Conservation (phyloP, 92 coral and sea anemone genomes). For the Heliopora coerulea region DNA sequence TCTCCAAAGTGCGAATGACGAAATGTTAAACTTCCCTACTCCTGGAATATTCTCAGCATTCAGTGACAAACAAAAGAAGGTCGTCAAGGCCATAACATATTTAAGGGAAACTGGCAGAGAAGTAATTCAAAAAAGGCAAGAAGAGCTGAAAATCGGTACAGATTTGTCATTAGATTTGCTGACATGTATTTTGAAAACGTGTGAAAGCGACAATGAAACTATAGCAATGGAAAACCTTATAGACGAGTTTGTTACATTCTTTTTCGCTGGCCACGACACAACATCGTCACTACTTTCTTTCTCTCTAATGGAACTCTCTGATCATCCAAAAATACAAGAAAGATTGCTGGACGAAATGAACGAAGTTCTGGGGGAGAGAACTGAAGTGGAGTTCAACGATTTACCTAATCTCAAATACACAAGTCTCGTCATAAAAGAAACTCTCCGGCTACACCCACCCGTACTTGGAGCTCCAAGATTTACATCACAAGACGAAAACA, state of each 20-base stretch:
- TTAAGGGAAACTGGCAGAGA: conserved; percentile 77
- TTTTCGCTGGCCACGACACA: conserved; percentile 73
- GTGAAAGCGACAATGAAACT: conserved; percentile 39
- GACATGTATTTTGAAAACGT: conserved; percentile 52
- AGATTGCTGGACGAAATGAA: conserved; percentile 66
- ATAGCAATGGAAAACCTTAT: conserved; percentile 62
- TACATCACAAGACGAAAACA: conserved; percentile 46
- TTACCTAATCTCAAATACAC: conserved; percentile 52
- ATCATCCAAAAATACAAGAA: conserved; percentile 61
- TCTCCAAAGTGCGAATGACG: conserved; percentile 54
- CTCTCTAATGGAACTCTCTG: conserved; percentile 53
- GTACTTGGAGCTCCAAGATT: conserved; percentile 53
- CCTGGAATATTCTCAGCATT: conserved; percentile 51
- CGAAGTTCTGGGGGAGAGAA: conserved; percentile 49
- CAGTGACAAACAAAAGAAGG: conserved; percentile 64
- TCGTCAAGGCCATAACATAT: conserved; percentile 69
- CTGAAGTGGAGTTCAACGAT: conserved; percentile 53
- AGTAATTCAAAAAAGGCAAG: conserved; percentile 63
- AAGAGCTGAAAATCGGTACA: conserved; percentile 49
- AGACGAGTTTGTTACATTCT: conserved; percentile 76
- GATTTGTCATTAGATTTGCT: conserved; percentile 62
- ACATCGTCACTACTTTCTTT: conserved; percentile 56
- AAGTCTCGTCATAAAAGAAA: conserved; percentile 64
- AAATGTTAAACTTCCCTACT: conserved; percentile 53
- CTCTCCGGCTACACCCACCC: conserved; percentile 79